phyloP scores from a whole-genome alignment of 2,797 vertebrate species.

The Uromys caudimaculatus region DNA sequence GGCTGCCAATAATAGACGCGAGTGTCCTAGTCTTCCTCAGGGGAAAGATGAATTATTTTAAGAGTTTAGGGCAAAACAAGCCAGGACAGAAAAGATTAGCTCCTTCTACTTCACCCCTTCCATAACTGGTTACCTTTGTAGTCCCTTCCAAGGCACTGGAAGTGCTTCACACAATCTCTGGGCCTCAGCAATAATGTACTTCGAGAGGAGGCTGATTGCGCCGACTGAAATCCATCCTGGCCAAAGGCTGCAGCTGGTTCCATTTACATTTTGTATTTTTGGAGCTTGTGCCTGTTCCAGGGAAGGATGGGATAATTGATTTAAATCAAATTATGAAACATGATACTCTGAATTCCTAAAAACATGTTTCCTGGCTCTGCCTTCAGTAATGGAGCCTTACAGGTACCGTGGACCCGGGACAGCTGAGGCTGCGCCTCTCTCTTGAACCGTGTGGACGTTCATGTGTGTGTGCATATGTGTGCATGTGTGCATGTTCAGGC shows the following conservation, averaged over 20 bases:
- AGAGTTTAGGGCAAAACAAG: slow-evolving; percentile 78
- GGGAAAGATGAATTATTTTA: slow-evolving; percentile 83
- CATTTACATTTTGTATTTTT: slow-evolving; percentile 89
- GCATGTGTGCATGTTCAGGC: neutral
- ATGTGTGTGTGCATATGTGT: neutral
- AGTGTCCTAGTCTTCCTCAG: slow-evolving; percentile 77
- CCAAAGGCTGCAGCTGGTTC: slow-evolving; percentile 89
- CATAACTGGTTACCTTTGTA: slow-evolving; percentile 78
- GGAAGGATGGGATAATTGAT: slow-evolving; percentile 90
- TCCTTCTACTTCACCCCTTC: slow-evolving; percentile 74
- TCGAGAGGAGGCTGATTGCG: slow-evolving; percentile 82
- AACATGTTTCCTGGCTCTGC: slow-evolving; percentile 86
- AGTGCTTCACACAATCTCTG: slow-evolving; percentile 82
- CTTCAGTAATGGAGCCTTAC: slow-evolving; percentile 81
- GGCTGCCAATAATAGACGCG: slow-evolving; percentile 79
- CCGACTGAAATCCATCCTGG: slow-evolving; percentile 88
- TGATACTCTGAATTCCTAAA: slow-evolving; percentile 88
- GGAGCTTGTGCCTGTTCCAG: slow-evolving; percentile 87
- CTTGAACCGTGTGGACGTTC: neutral
- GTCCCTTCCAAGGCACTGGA: slow-evolving; percentile 71
- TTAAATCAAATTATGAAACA: slow-evolving; percentile 91
- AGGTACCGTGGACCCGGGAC: slow-evolving; percentile 84
- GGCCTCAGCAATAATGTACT: slow-evolving; percentile 81
- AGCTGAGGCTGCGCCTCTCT: slow-evolving; percentile 48
- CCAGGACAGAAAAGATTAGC: slow-evolving; percentile 78